A percentile compares a stretch with the other conserved stretches of the same genome.
Conservation (phyloP, 1,140 invertebrate genomes). For the Harlomillsia oculata region DNA sequence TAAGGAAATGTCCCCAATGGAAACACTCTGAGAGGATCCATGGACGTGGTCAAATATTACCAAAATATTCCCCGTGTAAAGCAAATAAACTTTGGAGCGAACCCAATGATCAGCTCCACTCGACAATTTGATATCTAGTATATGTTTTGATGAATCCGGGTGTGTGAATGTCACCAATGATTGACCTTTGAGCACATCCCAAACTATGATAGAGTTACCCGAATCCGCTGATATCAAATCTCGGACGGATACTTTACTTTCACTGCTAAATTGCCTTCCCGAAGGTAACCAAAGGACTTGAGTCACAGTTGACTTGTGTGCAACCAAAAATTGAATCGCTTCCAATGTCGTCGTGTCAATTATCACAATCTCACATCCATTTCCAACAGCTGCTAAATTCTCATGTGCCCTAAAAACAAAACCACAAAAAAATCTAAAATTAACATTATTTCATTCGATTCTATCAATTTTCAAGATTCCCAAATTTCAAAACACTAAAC, state of each 20-base stretch:
- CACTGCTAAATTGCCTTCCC: constrained; percentile 15
- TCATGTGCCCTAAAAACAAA: constrained; percentile 14
- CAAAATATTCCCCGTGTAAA: constrained; percentile 26
- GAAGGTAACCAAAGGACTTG: constrained; percentile 26
- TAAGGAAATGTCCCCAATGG: constrained; percentile 1
- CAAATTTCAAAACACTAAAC: neutral
- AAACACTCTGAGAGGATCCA: constrained; percentile 19
- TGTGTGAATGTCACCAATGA: constrained; percentile 20
- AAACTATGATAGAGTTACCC: constrained; percentile 17
- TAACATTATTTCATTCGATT: neutral
- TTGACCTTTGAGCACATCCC: constrained; percentile 27
- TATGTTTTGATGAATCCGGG: constrained; percentile 11
- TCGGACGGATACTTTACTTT: constrained; percentile 11
- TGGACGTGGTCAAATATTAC: constrained; percentile 26
- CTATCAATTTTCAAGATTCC: no score
- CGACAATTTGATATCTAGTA: constrained; percentile 22
- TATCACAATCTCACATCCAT: constrained; percentile 28
- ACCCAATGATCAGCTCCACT: constrained; percentile 27
- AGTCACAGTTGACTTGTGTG: constrained; percentile 5
- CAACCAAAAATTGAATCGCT: constrained; percentile 9
- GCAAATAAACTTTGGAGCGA: constrained; percentile 27
- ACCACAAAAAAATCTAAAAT: neutral
- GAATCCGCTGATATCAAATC: constrained; percentile 27
- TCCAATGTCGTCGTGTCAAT: constrained; percentile 14
- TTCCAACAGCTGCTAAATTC: constrained; percentile 15